Evolutionary conservation across 2,888 invertebrate genomes (phyloP).

Genomic region (Nesidiocoris tenuis): DNA sequence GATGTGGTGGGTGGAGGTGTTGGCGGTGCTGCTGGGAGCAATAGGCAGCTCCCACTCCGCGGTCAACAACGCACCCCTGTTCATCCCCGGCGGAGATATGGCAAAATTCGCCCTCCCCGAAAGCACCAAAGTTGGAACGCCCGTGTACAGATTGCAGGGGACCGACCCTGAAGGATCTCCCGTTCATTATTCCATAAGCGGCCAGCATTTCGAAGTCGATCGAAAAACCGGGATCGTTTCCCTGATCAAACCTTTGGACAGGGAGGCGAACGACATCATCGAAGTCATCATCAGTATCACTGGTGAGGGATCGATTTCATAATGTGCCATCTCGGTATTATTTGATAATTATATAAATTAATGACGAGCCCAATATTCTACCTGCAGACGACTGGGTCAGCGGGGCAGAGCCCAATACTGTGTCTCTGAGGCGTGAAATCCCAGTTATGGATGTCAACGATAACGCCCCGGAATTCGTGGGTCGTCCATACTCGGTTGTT

Average conservation of each 20-base stretch:
- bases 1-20: conserved; percentile 35
- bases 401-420: conserved; percentile 73
- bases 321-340: background rate
- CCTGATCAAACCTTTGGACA: conserved; percentile 67
- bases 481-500: conserved; percentile 70
- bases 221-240: conserved; percentile 72
- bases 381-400: conserved; percentile 66
- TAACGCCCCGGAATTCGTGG: conserved; percentile 72
- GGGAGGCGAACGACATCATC: conserved; percentile 67
- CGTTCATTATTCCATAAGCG: conserved; percentile 76
- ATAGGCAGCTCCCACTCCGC: conserved; percentile 14
- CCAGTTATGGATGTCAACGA: conserved; percentile 78
- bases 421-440: conserved; percentile 73
- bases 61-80: conserved; percentile 71
- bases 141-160: conserved; percentile 73
- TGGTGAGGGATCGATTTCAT: conserved; percentile 61
- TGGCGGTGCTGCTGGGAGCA: conserved; percentile 35
- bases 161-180: conserved; percentile 73
- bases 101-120: conserved; percentile 71
- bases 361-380: too few species aligned
- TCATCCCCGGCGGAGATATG: conserved; percentile 77
- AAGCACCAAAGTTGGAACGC: conserved; percentile 71
- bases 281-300: conserved; percentile 82
- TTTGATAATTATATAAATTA: background rate
- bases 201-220: conserved; percentile 78